Conservation (phyloP, 2,888 invertebrate species). For the Habrosyne pyritoides region DNA sequence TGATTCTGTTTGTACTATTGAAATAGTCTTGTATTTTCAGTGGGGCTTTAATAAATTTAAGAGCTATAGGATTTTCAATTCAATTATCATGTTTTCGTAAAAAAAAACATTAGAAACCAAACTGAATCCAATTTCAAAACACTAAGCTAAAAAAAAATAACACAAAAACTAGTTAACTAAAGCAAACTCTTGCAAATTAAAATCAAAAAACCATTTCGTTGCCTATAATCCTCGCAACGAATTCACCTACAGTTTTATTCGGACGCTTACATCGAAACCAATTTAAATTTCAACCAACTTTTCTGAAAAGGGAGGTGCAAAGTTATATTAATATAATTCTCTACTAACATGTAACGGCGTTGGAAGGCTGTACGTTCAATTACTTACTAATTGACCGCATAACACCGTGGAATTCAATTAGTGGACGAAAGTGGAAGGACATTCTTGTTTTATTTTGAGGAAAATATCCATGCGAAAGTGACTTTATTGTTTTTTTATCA, state of each 20-base stretch:
- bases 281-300: conserved; percentile 29
- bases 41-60: background rate
- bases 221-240: conserved; percentile 4
- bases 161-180: background rate
- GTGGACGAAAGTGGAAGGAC: conserved; percentile 33
- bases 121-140: conserved; percentile 3
- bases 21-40: background rate
- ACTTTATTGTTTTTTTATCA: background rate
- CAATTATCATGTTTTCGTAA: background rate
- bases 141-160: background rate
- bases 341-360: conserved; percentile 24
- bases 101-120: background rate
- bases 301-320: conserved; percentile 26
- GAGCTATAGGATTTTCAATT: background rate
- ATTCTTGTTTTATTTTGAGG: conserved; percentile 14
- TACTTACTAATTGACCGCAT: conserved; percentile 43
- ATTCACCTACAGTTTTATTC: conserved; percentile 4
- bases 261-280: conserved; percentile 15
- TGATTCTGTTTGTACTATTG: no score
- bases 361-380: conserved; percentile 38
- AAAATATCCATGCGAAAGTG: conserved; percentile 1
- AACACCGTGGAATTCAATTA: conserved; percentile 43
- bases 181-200: conserved; percentile 8
- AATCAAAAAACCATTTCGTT: conserved; percentile 6
- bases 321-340: conserved; percentile 47